These are phyloP conservation scores for Xylota segnis DNA, from an alignment of 2,888 invertebrate genomes.

Conservation along the genomic window DNA sequence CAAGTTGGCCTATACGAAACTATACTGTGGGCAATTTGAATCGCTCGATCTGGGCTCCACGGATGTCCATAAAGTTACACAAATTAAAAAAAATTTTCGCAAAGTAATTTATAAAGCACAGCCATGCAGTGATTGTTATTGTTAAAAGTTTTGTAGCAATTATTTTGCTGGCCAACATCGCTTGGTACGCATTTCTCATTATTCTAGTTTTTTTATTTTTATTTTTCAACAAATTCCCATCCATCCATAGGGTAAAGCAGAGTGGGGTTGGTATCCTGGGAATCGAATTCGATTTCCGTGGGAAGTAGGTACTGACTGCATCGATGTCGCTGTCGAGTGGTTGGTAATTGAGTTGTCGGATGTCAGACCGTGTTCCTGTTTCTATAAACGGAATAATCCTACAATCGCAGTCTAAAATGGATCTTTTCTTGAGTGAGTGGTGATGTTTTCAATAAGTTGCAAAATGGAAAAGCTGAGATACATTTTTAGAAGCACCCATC, in stretches of 20 bases:
- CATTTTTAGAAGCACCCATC: too few relatives aligned
- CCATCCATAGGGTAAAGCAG: background rate
- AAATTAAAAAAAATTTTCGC: slow-evolving; percentile 43
- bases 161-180: slow-evolving; percentile 5
- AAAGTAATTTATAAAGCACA: slow-evolving; percentile 41
- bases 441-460: too few relatives aligned
- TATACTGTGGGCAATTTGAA: slow-evolving; percentile 19
- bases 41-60: slow-evolving; percentile 23
- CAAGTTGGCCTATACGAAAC: background rate
- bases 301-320: too few relatives aligned
- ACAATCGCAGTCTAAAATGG: too few relatives aligned
- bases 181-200: background rate
- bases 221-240: background rate
- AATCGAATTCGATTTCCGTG: too few relatives aligned
- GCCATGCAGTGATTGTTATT: slow-evolving; percentile 29
- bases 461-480: too few relatives aligned
- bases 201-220: background rate
- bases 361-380: too few relatives aligned
- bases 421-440: too few relatives aligned
- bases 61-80: slow-evolving; percentile 21
- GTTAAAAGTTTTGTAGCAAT: slow-evolving; percentile 21
- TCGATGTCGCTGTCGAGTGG: too few relatives aligned
- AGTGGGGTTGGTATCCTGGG: background rate
- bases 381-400: too few relatives aligned
- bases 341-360: too few relatives aligned